Evolutionary conservation across 2,797 vertebrate species (phyloP).

Genomic region (Cottoperca gobio): DNA sequence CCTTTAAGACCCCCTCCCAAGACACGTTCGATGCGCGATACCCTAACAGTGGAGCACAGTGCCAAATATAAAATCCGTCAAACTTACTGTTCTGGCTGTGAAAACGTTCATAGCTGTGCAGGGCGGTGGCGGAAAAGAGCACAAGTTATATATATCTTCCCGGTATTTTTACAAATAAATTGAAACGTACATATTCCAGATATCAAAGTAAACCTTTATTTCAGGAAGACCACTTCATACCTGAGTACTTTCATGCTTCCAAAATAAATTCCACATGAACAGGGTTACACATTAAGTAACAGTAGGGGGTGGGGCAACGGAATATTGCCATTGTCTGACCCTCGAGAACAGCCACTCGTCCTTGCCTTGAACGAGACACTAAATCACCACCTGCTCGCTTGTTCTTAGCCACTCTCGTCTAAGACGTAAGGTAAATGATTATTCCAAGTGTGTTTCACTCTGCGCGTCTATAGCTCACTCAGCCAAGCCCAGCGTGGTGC

Average conservation of each 20-base stretch:
- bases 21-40: not conserved
- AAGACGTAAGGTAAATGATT: conserved; percentile 17
- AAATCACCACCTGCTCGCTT: conserved; percentile 17
- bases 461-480: not conserved
- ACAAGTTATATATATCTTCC: no score
- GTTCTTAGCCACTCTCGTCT: not conserved
- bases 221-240: conserved; percentile 5
- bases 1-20: not conserved
- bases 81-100: no score
- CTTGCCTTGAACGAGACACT: conserved; percentile 4
- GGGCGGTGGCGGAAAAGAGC: no score
- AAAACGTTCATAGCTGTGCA: no score
- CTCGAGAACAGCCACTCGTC: conserved; percentile 17
- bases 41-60: not conserved
- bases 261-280: conserved; percentile 15
- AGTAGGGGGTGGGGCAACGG: no score
- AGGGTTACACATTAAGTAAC: conserved; percentile 13
- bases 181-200: no score
- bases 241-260: conserved; percentile 12
- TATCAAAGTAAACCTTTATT: conserved; percentile 13
- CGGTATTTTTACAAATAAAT: no score
- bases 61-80: not conserved
- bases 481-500: conserved; percentile 39
- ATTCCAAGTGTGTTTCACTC: conserved; percentile 10
- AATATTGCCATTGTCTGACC: conserved; percentile 8